Evolutionary conservation across 2,888 invertebrate genomes (phyloP), one percentile per base, ranked within the genome.

Genomic region (Willowsia nigromaculata): DNA sequence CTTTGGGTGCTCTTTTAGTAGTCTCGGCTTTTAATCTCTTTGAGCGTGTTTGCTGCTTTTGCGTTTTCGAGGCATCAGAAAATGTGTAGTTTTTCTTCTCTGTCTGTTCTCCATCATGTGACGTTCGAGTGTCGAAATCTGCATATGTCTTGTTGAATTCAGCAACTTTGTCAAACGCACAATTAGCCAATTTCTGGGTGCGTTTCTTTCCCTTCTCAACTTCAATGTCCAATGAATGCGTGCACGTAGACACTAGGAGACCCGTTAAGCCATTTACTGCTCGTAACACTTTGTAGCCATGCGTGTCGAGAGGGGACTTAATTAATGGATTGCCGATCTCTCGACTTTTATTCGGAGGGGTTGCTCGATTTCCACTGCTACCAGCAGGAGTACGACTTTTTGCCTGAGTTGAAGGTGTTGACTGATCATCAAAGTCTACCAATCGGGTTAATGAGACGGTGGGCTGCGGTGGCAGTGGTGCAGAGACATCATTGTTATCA

Each of bases 291-390:
- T 85, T 81, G 13, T 89, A 89, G 0, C 80, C 82, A 37, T 89
- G 68, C 0, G 81, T 71, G 50, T 89, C 89, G 18, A 89, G 27
- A 37, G 89, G 89, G 0, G 89, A 89, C 22, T 89, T 85, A 3
- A 82, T 76, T 0, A 89, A 53, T 15, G 56, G 56, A 9, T 25
- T 74, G 0, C 47, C 74, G n/a, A 27, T 25, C 22, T 47, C 47
- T 74, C 74, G 25, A 74, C n/a, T 3, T 43, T 74, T n/a, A n/a
- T n/a, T n/a, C n/a, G n/a, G n/a, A n/a, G 6, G 68, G 5, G 56
- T 56, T 22, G 18, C n/a, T n/a, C n/a, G n/a, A n/a, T n/a, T n/a
- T n/a, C n/a, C n/a, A n/a, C n/a, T n/a, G n/a, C n/a, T n/a, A n/a
- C n/a, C n/a, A n/a, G n/a, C n/a, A n/a, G n/a, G n/a, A n/a, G n/a